Evolutionary conservation across 2,888 invertebrate species (phyloP).

Genomic region (Drosophila subsilvestris): DNA sequence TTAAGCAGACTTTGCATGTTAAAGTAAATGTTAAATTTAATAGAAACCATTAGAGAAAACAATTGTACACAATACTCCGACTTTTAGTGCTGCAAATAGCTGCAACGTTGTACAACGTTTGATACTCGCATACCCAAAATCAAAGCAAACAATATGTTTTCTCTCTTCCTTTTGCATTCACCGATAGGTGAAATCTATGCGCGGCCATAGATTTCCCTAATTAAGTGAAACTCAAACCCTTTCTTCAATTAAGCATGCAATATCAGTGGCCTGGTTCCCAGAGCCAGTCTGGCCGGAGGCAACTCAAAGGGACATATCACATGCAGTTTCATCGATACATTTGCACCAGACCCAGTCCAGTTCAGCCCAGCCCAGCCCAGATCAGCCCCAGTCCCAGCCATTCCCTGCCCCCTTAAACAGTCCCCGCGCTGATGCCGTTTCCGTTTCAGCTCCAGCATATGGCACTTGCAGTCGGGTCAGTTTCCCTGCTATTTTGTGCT

Average conservation of each 20-base stretch:
- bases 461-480: conserved; percentile 34
- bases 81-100: not conserved
- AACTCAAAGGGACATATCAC: conserved; percentile 26
- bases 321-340: conserved; percentile 8
- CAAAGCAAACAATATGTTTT: not conserved
- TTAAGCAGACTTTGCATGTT: too few relatives aligned
- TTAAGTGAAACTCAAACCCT: conserved; percentile 30
- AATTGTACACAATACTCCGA: not conserved
- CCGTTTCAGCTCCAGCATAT: conserved; percentile 16
- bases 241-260: conserved; percentile 16
- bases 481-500: conserved; percentile 30
- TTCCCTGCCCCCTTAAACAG: conserved; percentile 2
- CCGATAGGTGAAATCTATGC: too few relatives aligned
- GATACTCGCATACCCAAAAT: not conserved
- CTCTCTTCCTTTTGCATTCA: not conserved
- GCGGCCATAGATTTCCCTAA: conserved; percentile 22
- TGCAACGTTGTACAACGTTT: not conserved
- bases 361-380: too few relatives aligned
- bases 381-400: too few relatives aligned
- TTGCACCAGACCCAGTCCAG: not conserved
- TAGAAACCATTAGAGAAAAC: not conserved
- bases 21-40: too few relatives aligned
- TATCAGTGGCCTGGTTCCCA: not conserved
- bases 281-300: conserved; percentile 14
- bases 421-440: conserved; percentile 12